Evolutionary conservation across 2,113 vertebrate species (phyloP).

Genomic region (Bagarius yarrelli): DNA sequence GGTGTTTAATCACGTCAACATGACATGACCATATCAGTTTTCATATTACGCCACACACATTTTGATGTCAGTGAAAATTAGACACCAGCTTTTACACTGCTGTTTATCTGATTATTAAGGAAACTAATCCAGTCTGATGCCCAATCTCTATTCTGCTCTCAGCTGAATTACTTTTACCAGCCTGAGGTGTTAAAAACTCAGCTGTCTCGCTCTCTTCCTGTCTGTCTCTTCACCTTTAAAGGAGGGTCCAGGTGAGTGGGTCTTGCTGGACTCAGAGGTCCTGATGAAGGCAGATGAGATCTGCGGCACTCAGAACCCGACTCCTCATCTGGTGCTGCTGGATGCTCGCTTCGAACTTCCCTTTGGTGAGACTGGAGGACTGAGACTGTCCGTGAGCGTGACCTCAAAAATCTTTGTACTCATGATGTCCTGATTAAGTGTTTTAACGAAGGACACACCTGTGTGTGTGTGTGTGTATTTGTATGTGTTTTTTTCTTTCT

Average conservation of each 20-base stretch:
- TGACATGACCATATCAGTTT: too few species aligned
- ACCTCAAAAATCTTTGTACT: slow-evolving; percentile 18
- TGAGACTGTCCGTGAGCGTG: neutral
- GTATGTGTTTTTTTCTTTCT: neutral
- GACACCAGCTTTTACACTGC: too few species aligned
- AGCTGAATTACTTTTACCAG: too few species aligned
- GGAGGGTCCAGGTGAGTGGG: slow-evolving; percentile 94
- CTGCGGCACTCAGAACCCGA: slow-evolving; percentile 91
- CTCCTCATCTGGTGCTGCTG: slow-evolving; percentile 89
- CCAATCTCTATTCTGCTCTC: too few species aligned
- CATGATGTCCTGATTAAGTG: slow-evolving; percentile 49
- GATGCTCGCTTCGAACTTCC: slow-evolving; percentile 93
- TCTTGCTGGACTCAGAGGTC: slow-evolving; percentile 85
- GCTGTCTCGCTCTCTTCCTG: neutral
- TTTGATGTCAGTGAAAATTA: too few species aligned
- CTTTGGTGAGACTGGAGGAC: slow-evolving; percentile 77
- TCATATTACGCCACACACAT: too few species aligned
- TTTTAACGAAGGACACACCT: slow-evolving; percentile 47
- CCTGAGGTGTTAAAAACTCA: too few species aligned
- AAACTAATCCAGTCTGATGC: too few species aligned
- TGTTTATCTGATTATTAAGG: too few species aligned
- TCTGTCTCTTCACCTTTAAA: slow-evolving; percentile 52
- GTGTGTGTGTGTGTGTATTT: slow-evolving; percentile 9
- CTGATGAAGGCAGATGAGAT: slow-evolving; percentile 92
- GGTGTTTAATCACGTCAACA: too few species aligned